Conservation (phyloP, 2,113 vertebrate species). For the Accipiter virgatus region DNA sequence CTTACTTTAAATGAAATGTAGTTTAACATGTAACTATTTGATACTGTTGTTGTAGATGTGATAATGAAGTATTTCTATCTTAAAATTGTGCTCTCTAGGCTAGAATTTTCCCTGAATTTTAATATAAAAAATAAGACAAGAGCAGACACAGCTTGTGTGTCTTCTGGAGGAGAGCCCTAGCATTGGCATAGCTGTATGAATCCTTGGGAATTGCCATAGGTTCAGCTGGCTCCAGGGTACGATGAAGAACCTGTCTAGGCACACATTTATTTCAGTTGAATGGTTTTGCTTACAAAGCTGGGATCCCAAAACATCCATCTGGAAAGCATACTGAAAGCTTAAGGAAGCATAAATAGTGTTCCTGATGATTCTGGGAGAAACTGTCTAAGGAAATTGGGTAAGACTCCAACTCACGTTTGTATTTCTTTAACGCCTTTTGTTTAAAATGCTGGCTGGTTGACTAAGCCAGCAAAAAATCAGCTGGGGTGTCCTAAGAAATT, state of each 20-base stretch:
- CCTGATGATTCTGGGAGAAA: conserved; percentile 6
- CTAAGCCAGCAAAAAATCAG: neutral
- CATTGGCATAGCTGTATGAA: neutral
- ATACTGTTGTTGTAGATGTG: neutral
- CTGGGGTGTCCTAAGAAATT: neutral
- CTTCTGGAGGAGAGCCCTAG: neutral
- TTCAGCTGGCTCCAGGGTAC: neutral
- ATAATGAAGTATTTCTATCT: neutral
- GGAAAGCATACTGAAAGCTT: conserved; percentile 24
- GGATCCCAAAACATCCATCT: conserved; percentile 38
- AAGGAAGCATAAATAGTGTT: neutral
- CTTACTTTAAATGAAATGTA: neutral
- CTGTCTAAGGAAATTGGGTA: conserved; percentile 20
- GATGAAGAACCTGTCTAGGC: conserved; percentile 36
- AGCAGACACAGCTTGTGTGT: neutral
- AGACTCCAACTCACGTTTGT: neutral
- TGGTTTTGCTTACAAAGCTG: conserved; percentile 28
- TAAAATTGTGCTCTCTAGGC: neutral
- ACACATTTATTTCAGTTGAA: neutral
- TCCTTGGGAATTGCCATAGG: neutral
- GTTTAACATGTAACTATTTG: neutral
- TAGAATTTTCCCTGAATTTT: neutral
- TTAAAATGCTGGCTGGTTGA: neutral
- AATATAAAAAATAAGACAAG: neutral
- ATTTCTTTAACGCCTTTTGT: conserved; percentile 9